phyloP scores from a whole-genome alignment of 2,113 vertebrate species.

The Heteronetta atricapilla region DNA sequence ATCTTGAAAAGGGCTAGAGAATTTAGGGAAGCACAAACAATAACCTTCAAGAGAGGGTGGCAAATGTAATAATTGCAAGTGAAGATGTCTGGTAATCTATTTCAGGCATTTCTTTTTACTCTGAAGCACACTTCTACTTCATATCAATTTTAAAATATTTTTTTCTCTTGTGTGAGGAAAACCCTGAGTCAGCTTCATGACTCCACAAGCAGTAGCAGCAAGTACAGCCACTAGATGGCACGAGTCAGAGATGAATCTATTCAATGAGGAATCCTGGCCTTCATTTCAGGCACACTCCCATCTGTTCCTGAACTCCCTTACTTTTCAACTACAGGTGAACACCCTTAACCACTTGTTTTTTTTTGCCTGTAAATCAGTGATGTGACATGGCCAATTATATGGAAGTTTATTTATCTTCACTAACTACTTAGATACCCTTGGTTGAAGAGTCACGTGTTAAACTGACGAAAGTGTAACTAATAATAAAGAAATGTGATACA shows the following conservation, averaged over 20 bases:
- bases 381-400: not conserved
- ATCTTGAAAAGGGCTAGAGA: not conserved
- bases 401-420: not conserved
- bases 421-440: not conserved
- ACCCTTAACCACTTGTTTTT: accelerated
- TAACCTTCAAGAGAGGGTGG: not conserved
- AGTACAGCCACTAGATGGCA: not conserved
- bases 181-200: accelerated
- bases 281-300: accelerated
- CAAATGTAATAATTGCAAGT: no score
- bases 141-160: not conserved
- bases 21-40: not conserved
- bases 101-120: not conserved
- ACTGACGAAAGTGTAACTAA: not conserved
- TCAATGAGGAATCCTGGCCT: accelerated
- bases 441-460: not conserved
- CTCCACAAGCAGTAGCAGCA: not conserved
- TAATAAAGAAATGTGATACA: not conserved
- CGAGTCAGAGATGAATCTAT: accelerated
- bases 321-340: not conserved
- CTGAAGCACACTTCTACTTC: accelerated
- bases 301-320: not conserved
- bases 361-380: not conserved
- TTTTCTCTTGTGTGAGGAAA: not conserved
- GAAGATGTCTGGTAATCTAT: not conserved